Evolutionary conservation across 2,888 invertebrate genomes (phyloP).

Genomic region (Oscheius sp.): DNA sequence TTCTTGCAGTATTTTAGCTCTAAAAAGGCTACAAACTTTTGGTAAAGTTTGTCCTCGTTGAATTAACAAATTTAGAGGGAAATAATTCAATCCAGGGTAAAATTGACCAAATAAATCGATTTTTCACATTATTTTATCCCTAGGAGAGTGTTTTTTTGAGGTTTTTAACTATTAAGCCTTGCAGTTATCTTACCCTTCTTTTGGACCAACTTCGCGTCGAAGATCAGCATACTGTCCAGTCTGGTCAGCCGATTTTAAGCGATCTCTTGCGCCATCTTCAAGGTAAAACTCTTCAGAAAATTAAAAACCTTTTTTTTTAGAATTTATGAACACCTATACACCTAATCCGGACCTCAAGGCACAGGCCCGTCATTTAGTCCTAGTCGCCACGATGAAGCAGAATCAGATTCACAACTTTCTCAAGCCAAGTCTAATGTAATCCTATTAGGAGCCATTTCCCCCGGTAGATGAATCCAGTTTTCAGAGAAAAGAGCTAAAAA

Average conservation of each 20-base stretch:
- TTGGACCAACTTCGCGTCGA: not conserved
- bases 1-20: too few relatives aligned
- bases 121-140: not conserved
- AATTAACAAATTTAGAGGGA: not conserved
- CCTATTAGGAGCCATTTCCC: too few relatives aligned
- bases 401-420: slow-evolving; percentile 1
- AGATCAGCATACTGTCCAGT: not conserved
- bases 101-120: too few relatives aligned
- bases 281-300: not conserved
- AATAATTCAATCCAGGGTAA: not conserved
- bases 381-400: slow-evolving; percentile 8
- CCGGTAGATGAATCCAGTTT: too few relatives aligned
- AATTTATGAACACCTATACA: not conserved
- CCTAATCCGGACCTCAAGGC: not conserved
- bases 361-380: not conserved
- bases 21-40: too few relatives aligned
- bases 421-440: too few relatives aligned
- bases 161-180: not conserved
- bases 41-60: too few relatives aligned
- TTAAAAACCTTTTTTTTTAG: not conserved
- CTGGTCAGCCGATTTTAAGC: not conserved
- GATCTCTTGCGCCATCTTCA: slow-evolving; percentile 4
- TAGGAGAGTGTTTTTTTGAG: not conserved
- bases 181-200: not conserved
- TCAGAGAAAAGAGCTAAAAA: too few relatives aligned